Evolutionary conservation across 2,113 vertebrate genomes (phyloP).

Genomic region (Leptodactylus fuscus): DNA sequence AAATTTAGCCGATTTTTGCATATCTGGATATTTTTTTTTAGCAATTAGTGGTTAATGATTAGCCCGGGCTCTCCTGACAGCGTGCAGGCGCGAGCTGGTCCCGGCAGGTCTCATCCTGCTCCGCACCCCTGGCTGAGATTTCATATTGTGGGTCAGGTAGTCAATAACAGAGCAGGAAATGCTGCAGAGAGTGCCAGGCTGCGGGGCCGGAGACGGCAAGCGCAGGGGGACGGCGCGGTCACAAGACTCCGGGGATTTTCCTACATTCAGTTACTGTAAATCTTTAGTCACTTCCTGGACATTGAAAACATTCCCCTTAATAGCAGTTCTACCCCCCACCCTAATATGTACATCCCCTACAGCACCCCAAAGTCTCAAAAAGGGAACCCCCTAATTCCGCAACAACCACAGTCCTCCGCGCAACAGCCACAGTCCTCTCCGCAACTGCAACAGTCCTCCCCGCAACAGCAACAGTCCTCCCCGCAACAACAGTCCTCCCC

Average conservation of each 20-base stretch:
- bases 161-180: slow-evolving; percentile 8
- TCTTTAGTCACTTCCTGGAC: not conserved
- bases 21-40: slow-evolving; percentile 43
- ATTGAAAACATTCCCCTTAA: not conserved
- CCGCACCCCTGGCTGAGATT: not conserved
- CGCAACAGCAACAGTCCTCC: too few species aligned
- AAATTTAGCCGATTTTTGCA: slow-evolving; percentile 34
- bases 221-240: not conserved
- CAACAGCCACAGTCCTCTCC: too few species aligned
- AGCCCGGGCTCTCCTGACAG: not conserved
- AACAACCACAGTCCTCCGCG: too few species aligned
- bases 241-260: not conserved
- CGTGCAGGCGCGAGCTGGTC: slow-evolving; percentile 36
- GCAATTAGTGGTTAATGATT: slow-evolving; percentile 60
- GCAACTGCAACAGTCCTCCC: too few species aligned
- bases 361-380: too few species aligned
- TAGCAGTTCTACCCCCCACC: not conserved
- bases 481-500: too few species aligned
- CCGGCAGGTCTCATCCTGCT: slow-evolving; percentile 33
- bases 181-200: not conserved
- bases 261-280: not conserved
- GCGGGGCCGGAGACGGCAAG: too few species aligned
- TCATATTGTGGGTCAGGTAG: slow-evolving; percentile 25
- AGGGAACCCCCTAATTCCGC: too few species aligned
- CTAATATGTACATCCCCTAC: too few species aligned